Conservation (phyloP, 2,888 invertebrate species). For the Halictus quadricinctus region DNA sequence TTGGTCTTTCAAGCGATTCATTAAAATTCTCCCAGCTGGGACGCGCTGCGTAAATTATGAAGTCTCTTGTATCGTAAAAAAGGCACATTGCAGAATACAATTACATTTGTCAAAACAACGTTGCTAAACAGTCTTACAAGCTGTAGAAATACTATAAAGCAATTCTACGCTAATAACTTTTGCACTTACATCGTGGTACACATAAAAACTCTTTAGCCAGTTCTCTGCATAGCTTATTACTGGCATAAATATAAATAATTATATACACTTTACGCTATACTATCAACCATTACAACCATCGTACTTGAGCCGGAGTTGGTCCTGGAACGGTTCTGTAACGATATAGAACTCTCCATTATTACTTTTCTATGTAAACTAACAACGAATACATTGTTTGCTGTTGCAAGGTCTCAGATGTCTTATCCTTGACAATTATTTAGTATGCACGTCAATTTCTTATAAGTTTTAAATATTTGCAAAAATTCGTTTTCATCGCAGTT, state of each 20-base stretch:
- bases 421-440: constrained; percentile 4
- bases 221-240: constrained; percentile 15
- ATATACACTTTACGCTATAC: background rate
- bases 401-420: constrained; percentile 15
- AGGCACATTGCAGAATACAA: constrained; percentile 1
- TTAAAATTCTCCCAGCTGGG: background rate
- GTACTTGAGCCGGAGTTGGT: constrained; percentile 72
- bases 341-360: constrained; percentile 30
- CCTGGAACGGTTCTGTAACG: constrained; percentile 71
- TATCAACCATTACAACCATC: constrained; percentile 57
- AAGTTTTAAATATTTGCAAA: background rate
- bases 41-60: background rate
- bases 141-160: background rate
- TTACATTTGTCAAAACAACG: background rate
- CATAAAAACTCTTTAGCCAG: constrained; percentile 23
- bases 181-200: constrained; percentile 19
- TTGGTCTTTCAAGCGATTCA: background rate
- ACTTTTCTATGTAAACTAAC: background rate
- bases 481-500: background rate
- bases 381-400: background rate
- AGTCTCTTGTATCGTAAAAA: background rate
- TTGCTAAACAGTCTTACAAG: constrained; percentile 10
- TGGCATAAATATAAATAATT: constrained; percentile 21
- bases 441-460: background rate
- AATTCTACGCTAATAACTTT: constrained; percentile 13